Base-by-base conservation (phyloP, 2,888 invertebrate genomes). In the Drosophila heteroneura region DNA sequence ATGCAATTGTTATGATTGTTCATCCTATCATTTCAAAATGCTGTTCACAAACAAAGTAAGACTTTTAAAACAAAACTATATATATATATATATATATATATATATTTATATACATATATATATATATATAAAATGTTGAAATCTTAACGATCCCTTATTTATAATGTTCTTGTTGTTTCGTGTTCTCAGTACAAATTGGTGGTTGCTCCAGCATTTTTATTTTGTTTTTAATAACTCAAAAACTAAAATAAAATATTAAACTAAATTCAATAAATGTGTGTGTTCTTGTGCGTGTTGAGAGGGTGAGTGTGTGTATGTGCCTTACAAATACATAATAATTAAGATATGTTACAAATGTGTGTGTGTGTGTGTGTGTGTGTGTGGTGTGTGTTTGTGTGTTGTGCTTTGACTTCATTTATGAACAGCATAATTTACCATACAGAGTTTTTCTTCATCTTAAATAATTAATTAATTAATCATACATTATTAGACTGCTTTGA, bases 371-470 rank as follows among this genome's bases (percentile, higher is more conserved):
- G 22, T 22, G 22, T 0, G 35, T 22, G 49, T 44, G 54, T 35
- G 6, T 56, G n/a, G 3, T 56, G 30, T 57, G 39, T 16, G 32
- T 26, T 28, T 54, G 57, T 57, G n/a, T 70, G 52, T 74, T 69
- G 63, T 60, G 76, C 82, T 70, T 87, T 74, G 89, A 83, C 83
- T 83, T 91, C 85, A 82, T 89, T 90, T 81, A 89, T 91, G 84
- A 90, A 91, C 92, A 92, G 90, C 90, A 89, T 81, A 79, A 62
- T 64, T 67, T 67, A 70, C 49, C 62, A 49, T 65, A 69, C 41
- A 67, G 59, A n/a, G 54, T 62, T 39, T 30, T 19, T 10, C 14
- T 72, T 68, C 49, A 49, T 32, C 65, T 65, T 71, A 56, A 67
- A 63, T 72, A 57, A 72, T 67, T 64, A 35, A 54, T 73, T 52